These are phyloP conservation scores for Liasis olivaceus DNA, from an alignment of 2,797 vertebrate species.

Conservation along the genomic window DNA sequence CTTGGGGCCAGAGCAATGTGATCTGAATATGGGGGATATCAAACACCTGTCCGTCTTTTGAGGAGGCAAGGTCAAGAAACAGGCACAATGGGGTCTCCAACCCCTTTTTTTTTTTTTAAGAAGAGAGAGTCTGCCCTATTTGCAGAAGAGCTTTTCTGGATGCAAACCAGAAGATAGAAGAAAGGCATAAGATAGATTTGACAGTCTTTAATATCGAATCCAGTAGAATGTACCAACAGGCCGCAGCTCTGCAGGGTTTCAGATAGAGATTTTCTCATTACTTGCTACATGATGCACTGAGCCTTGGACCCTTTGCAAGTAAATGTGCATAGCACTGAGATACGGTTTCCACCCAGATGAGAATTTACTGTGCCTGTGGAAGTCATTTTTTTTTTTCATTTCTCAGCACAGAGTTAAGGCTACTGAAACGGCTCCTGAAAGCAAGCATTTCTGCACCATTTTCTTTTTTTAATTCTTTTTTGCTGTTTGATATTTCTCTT, in stretches of 20 bases:
- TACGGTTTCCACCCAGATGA: background rate
- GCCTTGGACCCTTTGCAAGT: background rate
- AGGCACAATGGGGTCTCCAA: too few species aligned
- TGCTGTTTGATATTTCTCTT: background rate
- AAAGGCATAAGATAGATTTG: too few species aligned
- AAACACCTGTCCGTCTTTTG: too few species aligned
- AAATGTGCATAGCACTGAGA: background rate
- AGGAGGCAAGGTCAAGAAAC: too few species aligned
- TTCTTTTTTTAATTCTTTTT: background rate
- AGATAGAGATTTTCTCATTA: background rate
- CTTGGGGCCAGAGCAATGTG: too few species aligned
- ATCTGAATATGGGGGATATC: too few species aligned
- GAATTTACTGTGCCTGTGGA: background rate
- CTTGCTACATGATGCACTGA: background rate
- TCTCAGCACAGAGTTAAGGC: background rate
- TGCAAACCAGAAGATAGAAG: too few species aligned
- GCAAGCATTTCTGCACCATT: background rate
- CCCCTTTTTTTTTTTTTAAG: too few species aligned
- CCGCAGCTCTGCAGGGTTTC: background rate
- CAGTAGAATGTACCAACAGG: background rate
- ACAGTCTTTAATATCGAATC: background rate
- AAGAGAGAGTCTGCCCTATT: too few species aligned
- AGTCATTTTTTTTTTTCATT: background rate
- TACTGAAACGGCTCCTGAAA: too few species aligned
- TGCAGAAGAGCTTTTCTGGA: too few species aligned